Conservation (phyloP, 2,797 vertebrate genomes). For the Arrhamphus sclerolepis region DNA sequence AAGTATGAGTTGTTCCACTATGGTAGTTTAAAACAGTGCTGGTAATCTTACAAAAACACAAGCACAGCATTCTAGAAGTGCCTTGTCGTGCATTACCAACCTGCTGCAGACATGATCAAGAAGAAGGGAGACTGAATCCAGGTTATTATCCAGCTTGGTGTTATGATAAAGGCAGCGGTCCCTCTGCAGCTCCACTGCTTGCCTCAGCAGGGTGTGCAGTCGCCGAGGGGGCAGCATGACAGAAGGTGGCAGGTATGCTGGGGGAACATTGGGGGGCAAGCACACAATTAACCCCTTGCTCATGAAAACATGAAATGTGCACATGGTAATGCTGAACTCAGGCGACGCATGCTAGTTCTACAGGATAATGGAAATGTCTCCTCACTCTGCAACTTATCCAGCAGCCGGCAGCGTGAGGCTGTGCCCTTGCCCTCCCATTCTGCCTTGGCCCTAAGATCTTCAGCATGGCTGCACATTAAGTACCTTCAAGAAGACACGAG, state of each 20-base stretch:
- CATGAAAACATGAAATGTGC: background rate
- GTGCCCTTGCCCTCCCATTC: constrained; percentile 99
- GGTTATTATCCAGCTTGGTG: constrained; percentile 93
- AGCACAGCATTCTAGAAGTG: no score
- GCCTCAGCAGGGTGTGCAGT: constrained; percentile 94
- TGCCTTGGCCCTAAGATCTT: constrained; percentile 95
- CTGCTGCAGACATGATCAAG: constrained; percentile 98
- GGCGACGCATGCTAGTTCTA: background rate
- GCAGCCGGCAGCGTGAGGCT: constrained; percentile 91
- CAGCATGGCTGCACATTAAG: constrained; percentile 98
- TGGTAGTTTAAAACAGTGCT: background rate
- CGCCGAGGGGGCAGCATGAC: constrained; percentile 98
- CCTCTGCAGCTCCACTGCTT: constrained; percentile 96
- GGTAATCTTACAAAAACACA: background rate
- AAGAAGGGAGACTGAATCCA: constrained; percentile 96
- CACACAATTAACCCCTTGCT: background rate
- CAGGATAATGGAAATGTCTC: background rate
- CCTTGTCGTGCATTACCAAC: constrained; percentile 67
- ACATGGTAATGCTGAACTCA: background rate
- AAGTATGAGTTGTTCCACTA: no score
- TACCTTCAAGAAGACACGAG: constrained; percentile 81
- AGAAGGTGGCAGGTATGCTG: constrained; percentile 96
- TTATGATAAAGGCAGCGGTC: constrained; percentile 99
- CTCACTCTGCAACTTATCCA: constrained; percentile 99
- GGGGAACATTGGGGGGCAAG: constrained; percentile 10